Percentiles rank a stretch among this genome's conserved stretches.
These are phyloP conservation scores for Danaus plexippus DNA, from an alignment of 1,140 invertebrate species.

Conservation along the genomic window DNA sequence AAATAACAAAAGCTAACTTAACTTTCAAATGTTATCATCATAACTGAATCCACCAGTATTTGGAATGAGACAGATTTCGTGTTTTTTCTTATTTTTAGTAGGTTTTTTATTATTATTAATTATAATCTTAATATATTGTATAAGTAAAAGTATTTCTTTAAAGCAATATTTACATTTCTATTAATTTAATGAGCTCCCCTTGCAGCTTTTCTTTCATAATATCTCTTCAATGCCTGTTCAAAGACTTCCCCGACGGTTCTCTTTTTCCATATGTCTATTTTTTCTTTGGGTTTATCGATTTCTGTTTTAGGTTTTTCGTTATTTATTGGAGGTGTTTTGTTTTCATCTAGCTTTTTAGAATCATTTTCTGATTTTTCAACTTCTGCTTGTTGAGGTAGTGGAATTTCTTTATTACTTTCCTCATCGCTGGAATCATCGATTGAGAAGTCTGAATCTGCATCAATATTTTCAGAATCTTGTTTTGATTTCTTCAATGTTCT, in stretches of 20 bases:
- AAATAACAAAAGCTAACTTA: too few relatives aligned
- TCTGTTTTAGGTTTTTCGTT: constrained; percentile 6
- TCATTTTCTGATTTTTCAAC: constrained; percentile 20
- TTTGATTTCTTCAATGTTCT: constrained; percentile 60
- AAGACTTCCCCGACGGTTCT: constrained; percentile 86
- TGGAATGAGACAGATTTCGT: too few relatives aligned
- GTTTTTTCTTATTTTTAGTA: too few relatives aligned
- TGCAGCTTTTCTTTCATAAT: constrained; percentile 81
- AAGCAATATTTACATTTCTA: too few relatives aligned
- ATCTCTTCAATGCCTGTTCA: constrained; percentile 84
- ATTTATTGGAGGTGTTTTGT: constrained; percentile 4
- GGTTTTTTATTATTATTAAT: too few relatives aligned
- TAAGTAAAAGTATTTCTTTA: too few relatives aligned
- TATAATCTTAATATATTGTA: too few relatives aligned
- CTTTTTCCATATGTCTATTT: constrained; percentile 86
- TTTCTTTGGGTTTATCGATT: constrained; percentile 58
- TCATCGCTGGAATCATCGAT: constrained; percentile 74
- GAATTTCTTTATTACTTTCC: constrained; percentile 38
- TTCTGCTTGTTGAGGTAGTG: neutral
- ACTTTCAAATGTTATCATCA: too few relatives aligned
- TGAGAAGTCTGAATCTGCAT: constrained; percentile 80
- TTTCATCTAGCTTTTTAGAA: constrained; percentile 14
- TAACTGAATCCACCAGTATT: too few relatives aligned
- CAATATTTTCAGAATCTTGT: constrained; percentile 73
- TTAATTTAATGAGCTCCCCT: constrained; percentile 36